Percentiles rank a stretch among this genome's conserved stretches.
Conservation (phyloP, 2,797 vertebrate genomes). For the Danio tinwini region DNA sequence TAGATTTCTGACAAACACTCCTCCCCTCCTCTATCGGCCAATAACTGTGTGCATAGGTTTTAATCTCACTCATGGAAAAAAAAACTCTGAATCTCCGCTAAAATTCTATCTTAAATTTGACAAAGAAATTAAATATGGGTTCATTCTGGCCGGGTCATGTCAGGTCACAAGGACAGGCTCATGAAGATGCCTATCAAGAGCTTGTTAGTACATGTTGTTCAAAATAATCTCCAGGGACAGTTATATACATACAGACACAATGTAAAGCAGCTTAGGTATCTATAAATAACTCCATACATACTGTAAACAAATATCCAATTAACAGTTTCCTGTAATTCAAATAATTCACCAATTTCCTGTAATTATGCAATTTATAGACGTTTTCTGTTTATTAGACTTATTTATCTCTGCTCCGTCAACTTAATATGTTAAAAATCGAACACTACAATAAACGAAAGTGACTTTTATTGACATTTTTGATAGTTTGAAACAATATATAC, state of each 20-base stretch:
- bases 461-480: no score
- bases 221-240: neutral
- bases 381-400: no score
- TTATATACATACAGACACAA: neutral
- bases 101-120: neutral
- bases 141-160: neutral
- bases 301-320: no score
- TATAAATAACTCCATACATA: neutral
- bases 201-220: neutral
- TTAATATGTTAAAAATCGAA: no score
- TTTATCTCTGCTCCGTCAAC: no score
- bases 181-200: neutral
- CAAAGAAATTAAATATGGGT: neutral
- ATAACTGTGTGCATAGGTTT: neutral
- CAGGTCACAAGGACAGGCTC: neutral
- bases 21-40: no score
- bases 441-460: no score
- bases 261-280: neutral
- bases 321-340: no score
- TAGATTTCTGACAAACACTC: no score
- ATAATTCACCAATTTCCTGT: no score
- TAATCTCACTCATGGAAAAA: neutral
- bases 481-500: no score
- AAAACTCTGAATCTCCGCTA: neutral
- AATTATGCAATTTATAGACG: no score